phyloP scores from a whole-genome alignment of 2,113 vertebrate genomes.

The Gopherus evgoodei region DNA sequence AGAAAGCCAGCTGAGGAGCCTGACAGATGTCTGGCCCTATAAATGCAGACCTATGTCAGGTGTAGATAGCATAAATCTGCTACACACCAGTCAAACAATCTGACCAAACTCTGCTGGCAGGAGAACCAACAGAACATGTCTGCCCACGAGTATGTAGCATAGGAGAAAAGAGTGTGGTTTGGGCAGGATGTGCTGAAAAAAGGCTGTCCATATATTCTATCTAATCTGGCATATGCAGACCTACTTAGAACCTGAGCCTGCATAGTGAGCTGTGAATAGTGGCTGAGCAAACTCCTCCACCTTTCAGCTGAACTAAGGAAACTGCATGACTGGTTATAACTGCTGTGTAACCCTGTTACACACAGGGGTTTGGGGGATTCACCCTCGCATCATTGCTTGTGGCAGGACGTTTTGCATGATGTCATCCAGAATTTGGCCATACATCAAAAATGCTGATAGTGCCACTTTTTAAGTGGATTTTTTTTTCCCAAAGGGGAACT shows the following conservation, averaged over 20 bases:
- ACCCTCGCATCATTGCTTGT: background rate
- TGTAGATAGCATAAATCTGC: background rate
- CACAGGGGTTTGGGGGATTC: background rate
- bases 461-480: background rate
- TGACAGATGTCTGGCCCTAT: rapidly evolving
- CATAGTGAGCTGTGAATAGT: background rate
- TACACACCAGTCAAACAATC: background rate
- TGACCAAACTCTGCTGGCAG: background rate
- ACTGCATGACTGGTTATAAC: background rate
- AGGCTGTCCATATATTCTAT: background rate
- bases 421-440: background rate
- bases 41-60: background rate
- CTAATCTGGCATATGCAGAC: background rate
- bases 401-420: background rate
- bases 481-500: background rate
- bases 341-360: background rate
- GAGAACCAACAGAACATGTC: too few relatives aligned
- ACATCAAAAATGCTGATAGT: background rate
- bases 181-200: background rate
- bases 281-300: background rate
- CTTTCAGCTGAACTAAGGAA: background rate
- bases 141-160: background rate
- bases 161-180: background rate
- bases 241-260: background rate
- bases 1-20: rapidly evolving